Base-by-base conservation (phyloP, 2,888 invertebrate genomes). In the Microdon myrmicae region DNA sequence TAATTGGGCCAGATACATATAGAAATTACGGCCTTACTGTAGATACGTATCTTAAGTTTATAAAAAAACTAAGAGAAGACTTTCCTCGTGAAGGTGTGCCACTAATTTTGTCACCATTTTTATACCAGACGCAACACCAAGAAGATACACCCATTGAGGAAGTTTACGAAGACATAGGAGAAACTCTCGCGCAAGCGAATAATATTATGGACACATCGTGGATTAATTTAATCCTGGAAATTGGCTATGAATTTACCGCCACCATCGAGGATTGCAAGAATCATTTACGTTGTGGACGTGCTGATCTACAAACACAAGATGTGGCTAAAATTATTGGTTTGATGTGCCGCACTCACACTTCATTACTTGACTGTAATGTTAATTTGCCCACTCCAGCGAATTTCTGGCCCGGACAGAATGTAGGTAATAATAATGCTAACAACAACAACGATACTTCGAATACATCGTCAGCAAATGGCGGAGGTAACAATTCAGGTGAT, bases 41-140 rank as follows among this genome's bases (percentile, higher is more conserved):
- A 68, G 90, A 92, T 69, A 86, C 88, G 25, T 90, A 88, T 75
- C 88, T 90, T 74, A 86, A 90, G 70, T 94, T 96, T 81, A 81
- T 94, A 53, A 86, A 87, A 74, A 88, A 89, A 72, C 82, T 96
- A 68, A 85, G 90, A 72, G 86, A 89, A 74, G 95, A 95, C 79
- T 95, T 94, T 81, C 93, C 95, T 19, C 87, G 89, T 67, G 91
- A 92, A 75, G 85, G 89, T 72, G 93, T 93, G 51, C 95, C 96
- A 23, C 89, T 94, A 74, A 90, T 96, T 71, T 83, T 96, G 72
- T 90, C 93, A 71, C 95, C 95, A 69, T 83, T 94, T 68, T 83
- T 96, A 68, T 95, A 95, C 56, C 68, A 71, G 35, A 68, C 67
- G 10, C 56, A 70, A 37, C 58, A 68, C 29, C 54, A 64, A 67